phyloP scores from a whole-genome alignment of 2,113 vertebrate genomes.

The Xenopus laevis region DNA sequence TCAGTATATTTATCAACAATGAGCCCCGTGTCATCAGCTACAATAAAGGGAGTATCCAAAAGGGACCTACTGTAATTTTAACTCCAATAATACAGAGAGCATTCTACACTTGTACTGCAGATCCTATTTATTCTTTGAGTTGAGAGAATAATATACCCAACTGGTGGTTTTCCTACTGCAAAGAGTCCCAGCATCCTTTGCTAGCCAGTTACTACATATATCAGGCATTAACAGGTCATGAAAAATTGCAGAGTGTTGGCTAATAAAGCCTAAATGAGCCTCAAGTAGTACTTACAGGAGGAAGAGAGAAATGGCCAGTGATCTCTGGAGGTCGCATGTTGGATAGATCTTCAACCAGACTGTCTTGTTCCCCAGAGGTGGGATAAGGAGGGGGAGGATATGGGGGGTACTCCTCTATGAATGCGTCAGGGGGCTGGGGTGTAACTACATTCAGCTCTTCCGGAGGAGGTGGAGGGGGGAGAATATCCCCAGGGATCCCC shows the following conservation, averaged over 20 bases:
- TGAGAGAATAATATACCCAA: too few species aligned
- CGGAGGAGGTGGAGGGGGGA: constrained; percentile 7
- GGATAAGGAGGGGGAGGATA: constrained; percentile 95
- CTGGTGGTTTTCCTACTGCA: too few species aligned
- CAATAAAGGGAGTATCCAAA: too few species aligned
- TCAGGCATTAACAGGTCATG: not conserved
- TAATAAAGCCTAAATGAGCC: not conserved
- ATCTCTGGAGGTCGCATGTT: constrained; percentile 89
- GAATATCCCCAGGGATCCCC: constrained; percentile 51
- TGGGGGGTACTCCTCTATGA: constrained; percentile 89
- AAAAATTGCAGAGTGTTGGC: not conserved
- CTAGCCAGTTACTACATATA: not conserved
- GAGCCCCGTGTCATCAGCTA: too few species aligned
- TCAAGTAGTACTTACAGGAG: constrained; percentile 74
- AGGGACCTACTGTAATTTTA: too few species aligned
- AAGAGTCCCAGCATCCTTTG: too few species aligned
- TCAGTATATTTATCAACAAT: too few species aligned
- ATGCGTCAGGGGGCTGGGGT: constrained; percentile 71
- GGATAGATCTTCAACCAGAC: constrained; percentile 74
- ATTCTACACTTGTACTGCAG: too few species aligned
- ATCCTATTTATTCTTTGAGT: too few species aligned
- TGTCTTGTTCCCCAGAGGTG: constrained; percentile 82
- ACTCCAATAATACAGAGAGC: too few species aligned
- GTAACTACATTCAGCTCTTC: constrained; percentile 57
- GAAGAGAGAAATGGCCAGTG: constrained; percentile 86